Conservation (phyloP, 2,888 invertebrate species). For the Drosophila kanekoi region DNA sequence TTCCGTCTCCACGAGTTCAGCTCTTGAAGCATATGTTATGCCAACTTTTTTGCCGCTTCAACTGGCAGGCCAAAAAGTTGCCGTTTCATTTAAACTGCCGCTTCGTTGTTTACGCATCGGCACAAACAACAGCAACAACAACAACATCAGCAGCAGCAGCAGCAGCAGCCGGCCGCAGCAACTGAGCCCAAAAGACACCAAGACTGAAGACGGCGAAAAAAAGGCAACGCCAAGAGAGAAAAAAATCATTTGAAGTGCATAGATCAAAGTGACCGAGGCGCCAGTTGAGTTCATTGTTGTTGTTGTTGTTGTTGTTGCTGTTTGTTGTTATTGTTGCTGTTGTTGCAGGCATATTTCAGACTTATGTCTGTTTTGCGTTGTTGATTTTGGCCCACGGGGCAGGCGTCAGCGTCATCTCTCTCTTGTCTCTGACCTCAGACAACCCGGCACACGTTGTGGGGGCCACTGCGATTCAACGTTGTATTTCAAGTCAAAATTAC, state of each 20-base stretch:
- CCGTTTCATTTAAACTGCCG: constrained; percentile 76
- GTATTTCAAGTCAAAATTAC: constrained; percentile 48
- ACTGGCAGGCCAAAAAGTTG: constrained; percentile 64
- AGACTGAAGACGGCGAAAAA: constrained; percentile 19
- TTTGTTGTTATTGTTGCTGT: constrained; percentile 19
- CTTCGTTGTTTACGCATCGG: constrained; percentile 75
- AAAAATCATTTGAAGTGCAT: constrained; percentile 76
- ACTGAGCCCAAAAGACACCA: constrained; percentile 24
- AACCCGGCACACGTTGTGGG: constrained; percentile 72
- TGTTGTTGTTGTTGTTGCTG: constrained; percentile 23
- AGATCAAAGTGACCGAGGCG: constrained; percentile 78
- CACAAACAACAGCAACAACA: constrained; percentile 55
- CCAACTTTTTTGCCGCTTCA: constrained; percentile 68
- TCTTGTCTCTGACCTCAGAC: constrained; percentile 69
- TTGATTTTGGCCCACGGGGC: constrained; percentile 60
- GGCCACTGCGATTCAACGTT: constrained; percentile 15
- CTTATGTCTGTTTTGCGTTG: constrained; percentile 44
- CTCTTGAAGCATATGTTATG: constrained; percentile 51
- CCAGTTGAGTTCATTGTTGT: constrained; percentile 49
- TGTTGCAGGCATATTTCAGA: constrained; percentile 42
- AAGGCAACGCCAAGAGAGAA: constrained; percentile 44
- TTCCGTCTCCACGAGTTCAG: neutral
- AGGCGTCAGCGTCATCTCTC: constrained; percentile 39
- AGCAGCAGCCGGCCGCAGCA: constrained; percentile 25
- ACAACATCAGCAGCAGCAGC: constrained; percentile 31